These are phyloP conservation scores for Pipa parva DNA, from an alignment of 2,113 vertebrate species.

Conservation along the genomic window DNA sequence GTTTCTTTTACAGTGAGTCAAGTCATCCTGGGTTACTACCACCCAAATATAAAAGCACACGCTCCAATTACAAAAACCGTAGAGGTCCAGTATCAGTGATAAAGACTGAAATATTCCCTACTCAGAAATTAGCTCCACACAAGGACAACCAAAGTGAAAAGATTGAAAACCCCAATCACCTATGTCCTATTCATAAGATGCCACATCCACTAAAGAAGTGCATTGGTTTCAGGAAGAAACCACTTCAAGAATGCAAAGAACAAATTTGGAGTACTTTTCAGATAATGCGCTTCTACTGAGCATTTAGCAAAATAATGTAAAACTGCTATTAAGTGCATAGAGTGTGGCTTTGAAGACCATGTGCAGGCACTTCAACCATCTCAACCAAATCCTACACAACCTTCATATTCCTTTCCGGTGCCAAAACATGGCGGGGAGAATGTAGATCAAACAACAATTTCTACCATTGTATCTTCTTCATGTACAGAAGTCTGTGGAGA, in stretches of 20 bases:
- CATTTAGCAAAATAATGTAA: slow-evolving; percentile 1
- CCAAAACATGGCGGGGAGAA: neutral
- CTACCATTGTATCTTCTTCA: neutral
- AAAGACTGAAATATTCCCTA: too few relatives aligned
- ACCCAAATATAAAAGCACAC: too few relatives aligned
- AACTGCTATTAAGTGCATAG: neutral
- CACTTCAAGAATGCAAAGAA: neutral
- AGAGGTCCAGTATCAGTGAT: slow-evolving; percentile 7
- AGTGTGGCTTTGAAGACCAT: neutral
- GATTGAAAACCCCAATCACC: slow-evolving; percentile 6
- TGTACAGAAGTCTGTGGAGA: neutral
- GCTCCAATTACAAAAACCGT: too few relatives aligned
- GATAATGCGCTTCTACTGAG: neutral
- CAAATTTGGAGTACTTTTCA: neutral
- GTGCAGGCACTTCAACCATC: neutral
- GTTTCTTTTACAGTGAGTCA: neutral
- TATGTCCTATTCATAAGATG: slow-evolving; percentile 2
- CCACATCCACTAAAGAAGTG: slow-evolving; percentile 14
- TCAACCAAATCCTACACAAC: too few relatives aligned
- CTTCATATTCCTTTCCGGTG: neutral
- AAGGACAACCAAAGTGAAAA: neutral
- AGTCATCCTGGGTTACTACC: too few relatives aligned
- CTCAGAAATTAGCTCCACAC: too few relatives aligned
- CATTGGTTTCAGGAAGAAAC: neutral
- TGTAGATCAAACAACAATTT: neutral